Base-by-base conservation (phyloP, 2,888 invertebrate species). In the Notodonta dromedarius region DNA sequence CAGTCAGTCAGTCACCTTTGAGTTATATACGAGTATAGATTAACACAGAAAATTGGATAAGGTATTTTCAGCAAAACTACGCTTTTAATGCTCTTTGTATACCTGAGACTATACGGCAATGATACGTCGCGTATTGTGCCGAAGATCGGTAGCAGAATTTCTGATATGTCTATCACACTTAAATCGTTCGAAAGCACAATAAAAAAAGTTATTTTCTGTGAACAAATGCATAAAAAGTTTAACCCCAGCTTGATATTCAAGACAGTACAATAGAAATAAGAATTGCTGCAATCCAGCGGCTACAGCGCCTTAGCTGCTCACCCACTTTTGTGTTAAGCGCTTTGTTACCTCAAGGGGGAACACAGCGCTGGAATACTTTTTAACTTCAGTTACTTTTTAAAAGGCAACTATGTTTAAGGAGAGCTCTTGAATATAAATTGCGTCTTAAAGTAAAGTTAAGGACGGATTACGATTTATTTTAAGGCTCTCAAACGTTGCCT, bases 281-380 rank as follows among this genome's bases (percentile, higher is more conserved):
- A 65, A 67, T 68, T 73, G 70, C 64, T 56, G 66, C 62, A 62
- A 62, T 66, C 61, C 76, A 73, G 65, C 65, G 68, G 61, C 53
- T 73, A 12, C 50, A 61, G 57, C 62, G 66, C 53, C 66, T 66
- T 69, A 67, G 63, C 76, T 73, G 65, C 76, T 73, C 70, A 71
- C 68, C 70, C 69, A 75, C 76, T 77, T 74, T 74, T 76, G 69
- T 72, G 68, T 67, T 65, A 66, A 73, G 70, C 64, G 72, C 80
- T 79, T 81, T 81, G 79, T 78, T 76, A 63, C 59, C 53, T 55
- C 52, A 44, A 51, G 69, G 59, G 40, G 75, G 76, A 73, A 74
- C 75, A 60, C 58, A 24, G 35, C 24, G 51, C 50, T 32, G 16
- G 65, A 62, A 52, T 70, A 72, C 73, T 73, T 73, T 71, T 73